Evolutionary conservation across 2,797 vertebrate species (phyloP), one percentile per base, ranked within the genome.

Genomic region (Danio tinwini): DNA sequence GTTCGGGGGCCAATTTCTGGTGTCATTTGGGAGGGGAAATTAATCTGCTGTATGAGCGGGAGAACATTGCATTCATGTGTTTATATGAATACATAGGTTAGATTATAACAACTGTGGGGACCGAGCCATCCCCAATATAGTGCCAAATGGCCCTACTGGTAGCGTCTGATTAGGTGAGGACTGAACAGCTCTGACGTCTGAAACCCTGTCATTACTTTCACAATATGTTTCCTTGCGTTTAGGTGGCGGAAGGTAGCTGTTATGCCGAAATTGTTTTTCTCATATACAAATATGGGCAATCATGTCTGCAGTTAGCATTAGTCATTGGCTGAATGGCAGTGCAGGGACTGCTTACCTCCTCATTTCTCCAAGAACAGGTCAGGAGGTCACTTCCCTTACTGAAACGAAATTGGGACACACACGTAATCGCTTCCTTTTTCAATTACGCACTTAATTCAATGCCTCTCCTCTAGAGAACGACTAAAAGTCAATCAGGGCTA

Each of bases 201-300:
- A 84, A 85, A 83, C 13, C 64, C 29, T 19, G 68, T 88, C 84
- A 90, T 92, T 91, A 87, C 78, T 81, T 86, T 85, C 77, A 85
- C 81, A 86, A 90, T 89, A 80, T 81, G 76, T 49, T 61, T 76
- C 80, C 61, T 63, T 72, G 69, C 84, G 87, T 91, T 29, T 91
- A 88, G 82, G 72, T 7, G 77, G 87, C 86, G 89, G 91, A 93
- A 90, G 80, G 85, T 74, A 84, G 82, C 50, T 73, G 86, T 92
- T 91, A 90, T 84, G 7, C 63, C 63, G 69, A 90, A 88, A 88
- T 92, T 91, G 90, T 89, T 91, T 89, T 89, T 68, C 67, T 81
- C 81, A 84, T 78, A 84, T 29, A 45, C 81, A 80, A 84, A 86
- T 82, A 86, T 81, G 85, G 61, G 63, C 81, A 85, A 50, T 87